Base-by-base conservation (phyloP, 2,888 invertebrate genomes). In the Aplocera efformata region DNA sequence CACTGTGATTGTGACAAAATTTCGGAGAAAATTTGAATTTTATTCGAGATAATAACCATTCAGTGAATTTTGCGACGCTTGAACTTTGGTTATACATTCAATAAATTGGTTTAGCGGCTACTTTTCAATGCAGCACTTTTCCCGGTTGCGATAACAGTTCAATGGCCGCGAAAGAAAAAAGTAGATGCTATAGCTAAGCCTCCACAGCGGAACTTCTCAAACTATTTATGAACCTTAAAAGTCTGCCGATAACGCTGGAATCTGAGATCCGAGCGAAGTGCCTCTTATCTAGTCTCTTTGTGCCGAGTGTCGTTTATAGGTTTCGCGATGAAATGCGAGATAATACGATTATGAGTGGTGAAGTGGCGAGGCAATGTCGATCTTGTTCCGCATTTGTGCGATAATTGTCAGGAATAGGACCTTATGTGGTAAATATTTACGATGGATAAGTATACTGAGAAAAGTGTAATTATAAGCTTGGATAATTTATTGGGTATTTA, bases 161-260 rank as follows among this genome's bases (percentile, higher is more conserved):
- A 38, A 26, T 13, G 10, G 40, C 32, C 25, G 9, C 20, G 29
- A 32, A 32, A 10, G 23, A 29, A 29, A 40, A 40, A 33, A 32
- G 9, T 28, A 21, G 10, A n/a, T 38, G 9, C 23, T 23, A 9
- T 38, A 25, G 10, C 60, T 9, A 13, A 17, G 23, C 10, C 27
- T 10, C 13, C 46, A 38, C 51, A 56, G 59, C 58, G 66, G 58
- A 67, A 64, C 58, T 70, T 70, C 63, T 64, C 68, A 60, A 69
- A 69, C 68, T 77, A 71, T 78, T 77, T 77, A 73, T 72, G 71
- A 64, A 60, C 63, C 67, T 72, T 71, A 70, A 69, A 70, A 75
- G 63, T 68, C 58, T 58, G 63, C 63, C 66, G 67, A 70, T 69
- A 72, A 59, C 65, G 58, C 49, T 63, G 52, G 60, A 67, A n/a